Percentiles rank a stretch among this genome's conserved stretches.
Evolutionary conservation across 2,113 vertebrate species (phyloP).

Genomic region (Desmodus rotundus): DNA sequence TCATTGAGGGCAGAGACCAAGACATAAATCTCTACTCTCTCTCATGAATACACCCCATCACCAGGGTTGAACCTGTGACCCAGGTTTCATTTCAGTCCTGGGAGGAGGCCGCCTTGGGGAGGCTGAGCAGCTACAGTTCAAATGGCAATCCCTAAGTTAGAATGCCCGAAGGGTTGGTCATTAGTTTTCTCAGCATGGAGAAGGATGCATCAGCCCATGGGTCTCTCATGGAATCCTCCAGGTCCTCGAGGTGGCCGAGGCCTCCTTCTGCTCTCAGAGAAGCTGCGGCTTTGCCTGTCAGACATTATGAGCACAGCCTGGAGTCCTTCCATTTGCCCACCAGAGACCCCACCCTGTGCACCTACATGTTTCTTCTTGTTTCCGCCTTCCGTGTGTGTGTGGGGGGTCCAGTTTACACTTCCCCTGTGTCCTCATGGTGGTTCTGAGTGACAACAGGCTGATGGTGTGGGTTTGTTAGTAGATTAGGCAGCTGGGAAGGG

Average conservation of each 20-base stretch:
- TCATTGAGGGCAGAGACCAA: not conserved
- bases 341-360: not conserved
- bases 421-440: not conserved
- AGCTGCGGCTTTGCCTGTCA: not conserved
- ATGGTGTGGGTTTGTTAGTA: not conserved
- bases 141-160: not conserved
- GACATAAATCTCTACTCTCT: conserved; percentile 32
- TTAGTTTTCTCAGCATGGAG: not conserved
- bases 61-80: not conserved
- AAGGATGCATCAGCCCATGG: not conserved
- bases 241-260: not conserved
- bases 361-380: not conserved
- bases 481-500: not conserved
- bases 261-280: not conserved
- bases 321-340: not conserved
- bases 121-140: not conserved
- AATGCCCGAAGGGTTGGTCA: accelerated
- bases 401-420: not conserved
- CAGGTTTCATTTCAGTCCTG: not conserved
- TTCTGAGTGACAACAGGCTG: not conserved
- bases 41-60: not conserved
- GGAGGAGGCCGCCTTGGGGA: not conserved
- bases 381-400: not conserved
- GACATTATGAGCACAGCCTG: not conserved
- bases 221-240: not conserved